These are phyloP conservation scores for Apogon hyalosoma DNA, from an alignment of 2,797 vertebrate genomes.

Conservation along the genomic window DNA sequence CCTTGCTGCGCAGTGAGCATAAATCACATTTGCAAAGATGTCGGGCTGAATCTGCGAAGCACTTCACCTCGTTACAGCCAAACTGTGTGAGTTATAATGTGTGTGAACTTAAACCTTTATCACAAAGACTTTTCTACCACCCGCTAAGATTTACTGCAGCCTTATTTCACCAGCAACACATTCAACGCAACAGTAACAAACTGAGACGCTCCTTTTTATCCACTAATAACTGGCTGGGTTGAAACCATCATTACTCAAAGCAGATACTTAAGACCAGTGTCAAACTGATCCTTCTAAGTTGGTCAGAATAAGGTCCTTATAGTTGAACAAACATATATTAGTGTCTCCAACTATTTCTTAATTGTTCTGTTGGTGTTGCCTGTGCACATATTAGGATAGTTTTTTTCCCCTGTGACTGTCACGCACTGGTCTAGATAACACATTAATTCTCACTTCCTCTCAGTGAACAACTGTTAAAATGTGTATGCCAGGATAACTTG, in stretches of 20 bases:
- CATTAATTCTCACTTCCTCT: no score
- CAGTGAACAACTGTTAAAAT: no score
- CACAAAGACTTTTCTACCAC: constrained; percentile 24
- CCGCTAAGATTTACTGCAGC: background rate
- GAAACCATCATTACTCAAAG: background rate
- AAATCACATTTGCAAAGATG: constrained; percentile 76
- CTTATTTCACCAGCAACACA: background rate
- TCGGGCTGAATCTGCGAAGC: constrained; percentile 62
- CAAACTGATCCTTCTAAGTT: background rate
- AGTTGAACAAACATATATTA: no score
- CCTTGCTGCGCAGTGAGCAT: constrained; percentile 64
- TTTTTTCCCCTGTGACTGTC: no score
- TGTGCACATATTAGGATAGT: no score
- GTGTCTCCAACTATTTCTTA: background rate
- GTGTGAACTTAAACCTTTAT: constrained; percentile 46
- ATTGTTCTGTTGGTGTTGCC: no score
- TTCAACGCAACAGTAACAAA: background rate
- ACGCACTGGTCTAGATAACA: no score
- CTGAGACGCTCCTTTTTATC: background rate
- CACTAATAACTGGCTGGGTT: background rate
- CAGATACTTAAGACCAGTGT: background rate
- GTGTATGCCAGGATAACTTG: no score
- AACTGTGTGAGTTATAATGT: constrained; percentile 19
- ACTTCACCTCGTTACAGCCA: constrained; percentile 48
- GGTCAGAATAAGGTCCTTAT: background rate